Evolutionary conservation across 2,797 vertebrate genomes (phyloP), one percentile per base, ranked within the genome.

Genomic region (Sebastes miniatus): DNA sequence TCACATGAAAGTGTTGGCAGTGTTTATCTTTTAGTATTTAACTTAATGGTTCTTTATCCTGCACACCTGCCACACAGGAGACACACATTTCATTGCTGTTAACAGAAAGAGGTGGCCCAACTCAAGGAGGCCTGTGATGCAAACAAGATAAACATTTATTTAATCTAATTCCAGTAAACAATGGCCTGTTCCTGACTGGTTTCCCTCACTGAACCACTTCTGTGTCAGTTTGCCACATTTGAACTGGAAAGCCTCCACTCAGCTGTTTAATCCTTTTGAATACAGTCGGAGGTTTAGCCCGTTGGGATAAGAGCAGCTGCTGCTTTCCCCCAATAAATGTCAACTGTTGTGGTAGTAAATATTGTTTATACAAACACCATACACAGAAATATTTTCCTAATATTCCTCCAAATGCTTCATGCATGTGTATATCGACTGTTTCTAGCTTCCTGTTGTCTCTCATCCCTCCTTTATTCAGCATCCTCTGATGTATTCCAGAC

Each of bases 231-330:
- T 57, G 32, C n/a, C 8, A 69, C 54, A 16, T 67, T 67, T 73
- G 61, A 86, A 20, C 20, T 24, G 73, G 32, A 81, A 77, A 69
- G 50, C 62, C 52, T 81, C 50, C 24, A 12, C 59, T 79, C 32
- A 12, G 76, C 62, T 13, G 34, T 83, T 71, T 65, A 81, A 83
- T 81, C 83, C 70, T 56, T 66, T 25, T 39, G 20, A 61, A 87
- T 72, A 6, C 65, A 22, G 62, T 5, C 0, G 0, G 36, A 47
- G 56, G 31, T 76, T 69, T 73, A 34, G 22, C 9, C n/a, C 2
- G 0, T 18, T 52, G 10, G 59, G 67, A 73, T 57, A 6, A 62
- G 31, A 76, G 68, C 80, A 79, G 86, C 77, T 79, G 75, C 77
- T 80, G 70, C 59, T 50, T 4, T 61, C 24, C 43, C 22, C 25